Conservation (phyloP, 2,113 vertebrate species). For the Cryptotis parvus region DNA sequence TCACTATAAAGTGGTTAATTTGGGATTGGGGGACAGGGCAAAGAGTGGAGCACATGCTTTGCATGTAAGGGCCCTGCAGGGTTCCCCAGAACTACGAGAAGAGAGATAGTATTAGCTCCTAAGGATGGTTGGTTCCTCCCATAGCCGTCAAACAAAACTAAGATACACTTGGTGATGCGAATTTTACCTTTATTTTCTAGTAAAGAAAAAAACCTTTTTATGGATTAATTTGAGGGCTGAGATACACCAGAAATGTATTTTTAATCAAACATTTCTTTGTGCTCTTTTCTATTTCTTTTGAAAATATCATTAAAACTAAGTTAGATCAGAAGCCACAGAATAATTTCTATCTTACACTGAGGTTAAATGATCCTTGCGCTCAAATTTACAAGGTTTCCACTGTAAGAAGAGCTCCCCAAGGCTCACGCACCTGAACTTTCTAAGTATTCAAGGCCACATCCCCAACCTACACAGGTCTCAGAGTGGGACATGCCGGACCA, state of each 20-base stretch:
- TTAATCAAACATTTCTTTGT: background rate
- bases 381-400: background rate
- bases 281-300: background rate
- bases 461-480: accelerated
- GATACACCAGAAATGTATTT: background rate
- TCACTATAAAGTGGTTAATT: too few relatives aligned
- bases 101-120: too few relatives aligned
- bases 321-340: background rate
- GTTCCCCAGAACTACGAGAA: too few relatives aligned
- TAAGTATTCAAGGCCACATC: too few relatives aligned
- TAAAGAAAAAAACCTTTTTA: background rate
- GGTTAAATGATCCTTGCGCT: background rate
- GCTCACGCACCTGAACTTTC: background rate
- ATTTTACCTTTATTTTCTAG: background rate
- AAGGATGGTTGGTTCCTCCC: too few relatives aligned
- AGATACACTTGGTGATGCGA: background rate
- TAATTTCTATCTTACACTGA: background rate
- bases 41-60: too few relatives aligned
- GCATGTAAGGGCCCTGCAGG: too few relatives aligned
- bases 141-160: background rate
- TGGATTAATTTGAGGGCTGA: background rate
- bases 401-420: background rate
- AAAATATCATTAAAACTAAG: background rate
- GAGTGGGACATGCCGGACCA: background rate
- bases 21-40: too few relatives aligned